Base-by-base conservation (phyloP, 2,113 vertebrate species). In the Psilopsiagon aurifrons region DNA sequence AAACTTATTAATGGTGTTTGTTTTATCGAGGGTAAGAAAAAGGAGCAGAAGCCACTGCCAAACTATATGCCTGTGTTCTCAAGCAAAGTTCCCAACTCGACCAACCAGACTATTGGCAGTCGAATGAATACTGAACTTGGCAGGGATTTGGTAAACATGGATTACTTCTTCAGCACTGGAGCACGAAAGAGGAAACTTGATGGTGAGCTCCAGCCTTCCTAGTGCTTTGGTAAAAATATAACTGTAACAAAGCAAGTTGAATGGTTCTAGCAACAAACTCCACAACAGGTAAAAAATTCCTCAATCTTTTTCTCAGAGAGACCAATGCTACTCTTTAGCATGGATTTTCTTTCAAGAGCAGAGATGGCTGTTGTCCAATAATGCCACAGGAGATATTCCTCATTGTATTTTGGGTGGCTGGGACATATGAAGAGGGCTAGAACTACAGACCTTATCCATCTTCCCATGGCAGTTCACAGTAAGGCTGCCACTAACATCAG, bases 51-150 rank as follows among this genome's bases (percentile, higher is more conserved):
- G n/a, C 89, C 95, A 74, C 81, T 98, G 46, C 98, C 98, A 25
- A 97, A 90, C 62, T 73, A 94, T 1, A 68, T 97, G 13, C 60
- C 98, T 17, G 59, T 98, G 85, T 98, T 98, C 88, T 98, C 98
- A 4, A 97, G 98, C 29, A 95, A 90, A 4, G 44, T 98, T 81
- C 98, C 98, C 86, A 98, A 94, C 79, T 98, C 98, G 2, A 93
- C 83, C 18, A 98, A 97, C 96, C 98, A 97, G 81, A 95, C 52
- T 10, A 97, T 97, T 46, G 98, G 98, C 68, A 99, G 98, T 91
- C 97, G 98, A 62, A 64, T 98, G 86, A 97, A 97, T 86, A 98
- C 98, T 3, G 95, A 98, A 2, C 95, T 98, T 86, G 98, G 98
- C 22, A 98, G 89, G 77, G 95, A 97, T 49, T 86, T 99, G 93